A percentile compares a stretch with the other conserved stretches of the same genome.
These are phyloP conservation scores for Gonatopus flavifemur DNA, from an alignment of 1,140 invertebrate species.

Conservation along the genomic window DNA sequence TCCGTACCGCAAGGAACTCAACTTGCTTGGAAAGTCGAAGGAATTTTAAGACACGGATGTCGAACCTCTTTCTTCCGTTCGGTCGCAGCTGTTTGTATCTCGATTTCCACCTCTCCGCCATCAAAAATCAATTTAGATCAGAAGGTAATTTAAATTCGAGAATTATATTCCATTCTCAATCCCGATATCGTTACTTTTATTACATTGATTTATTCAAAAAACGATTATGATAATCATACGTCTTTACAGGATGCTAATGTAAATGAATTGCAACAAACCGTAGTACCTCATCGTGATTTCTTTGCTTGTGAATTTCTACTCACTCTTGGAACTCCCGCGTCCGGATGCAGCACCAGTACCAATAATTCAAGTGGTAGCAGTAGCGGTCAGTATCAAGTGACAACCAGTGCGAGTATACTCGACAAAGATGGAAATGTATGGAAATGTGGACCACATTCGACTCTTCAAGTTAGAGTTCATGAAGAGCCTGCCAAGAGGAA, in stretches of 20 bases:
- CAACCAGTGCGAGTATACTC: slow-evolving; percentile 71
- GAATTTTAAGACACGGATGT: slow-evolving; percentile 76
- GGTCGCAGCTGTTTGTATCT: slow-evolving; percentile 72
- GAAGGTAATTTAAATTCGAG: slow-evolving; percentile 45
- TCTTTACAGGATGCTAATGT: slow-evolving; percentile 47
- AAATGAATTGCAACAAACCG: slow-evolving; percentile 65
- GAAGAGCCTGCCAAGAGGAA: slow-evolving; percentile 63
- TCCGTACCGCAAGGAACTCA: slow-evolving; percentile 75
- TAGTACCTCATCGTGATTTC: slow-evolving; percentile 77
- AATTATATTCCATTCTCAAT: too few species aligned
- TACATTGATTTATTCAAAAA: neutral
- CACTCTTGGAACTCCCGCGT: slow-evolving; percentile 47
- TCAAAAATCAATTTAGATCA: slow-evolving; percentile 57
- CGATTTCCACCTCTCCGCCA: slow-evolving; percentile 67
- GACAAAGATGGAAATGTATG: slow-evolving; percentile 73
- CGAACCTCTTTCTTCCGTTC: slow-evolving; percentile 68
- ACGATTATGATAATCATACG: neutral
- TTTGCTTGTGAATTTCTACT: slow-evolving; percentile 79
- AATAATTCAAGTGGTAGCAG: slow-evolving; percentile 2
- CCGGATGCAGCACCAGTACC: slow-evolving; percentile 3
- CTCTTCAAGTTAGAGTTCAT: slow-evolving; percentile 70
- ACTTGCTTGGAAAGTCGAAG: slow-evolving; percentile 83
- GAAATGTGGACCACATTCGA: slow-evolving; percentile 73
- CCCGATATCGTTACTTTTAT: neutral
- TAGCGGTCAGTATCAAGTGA: slow-evolving; percentile 65